These are phyloP conservation scores for Phaedon cochleariae DNA, from an alignment of 2,888 invertebrate genomes.

Conservation along the genomic window DNA sequence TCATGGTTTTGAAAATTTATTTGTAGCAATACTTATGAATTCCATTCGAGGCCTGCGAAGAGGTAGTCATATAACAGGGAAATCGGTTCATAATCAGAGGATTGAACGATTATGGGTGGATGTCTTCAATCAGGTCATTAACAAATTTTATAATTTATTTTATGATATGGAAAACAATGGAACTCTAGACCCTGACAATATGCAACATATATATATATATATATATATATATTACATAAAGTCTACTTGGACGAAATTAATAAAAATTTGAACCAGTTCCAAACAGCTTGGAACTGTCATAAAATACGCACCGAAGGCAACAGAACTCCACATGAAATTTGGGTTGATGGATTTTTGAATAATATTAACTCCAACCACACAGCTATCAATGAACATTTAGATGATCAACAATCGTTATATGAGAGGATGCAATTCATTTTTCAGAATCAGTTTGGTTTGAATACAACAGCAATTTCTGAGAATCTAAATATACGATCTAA, in stretches of 20 bases:
- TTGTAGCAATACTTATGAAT: constrained; percentile 22
- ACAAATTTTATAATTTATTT: neutral
- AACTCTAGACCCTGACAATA: neutral
- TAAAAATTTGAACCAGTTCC: neutral
- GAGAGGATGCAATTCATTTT: no score
- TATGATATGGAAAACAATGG: neutral
- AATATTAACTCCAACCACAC: no score
- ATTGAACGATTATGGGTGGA: neutral
- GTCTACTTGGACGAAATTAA: neutral
- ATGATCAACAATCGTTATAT: no score
- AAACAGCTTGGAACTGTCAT: neutral
- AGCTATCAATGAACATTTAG: no score
- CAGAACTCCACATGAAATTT: no score
- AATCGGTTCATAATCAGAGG: neutral
- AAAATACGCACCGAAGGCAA: neutral
- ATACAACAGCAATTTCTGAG: no score
- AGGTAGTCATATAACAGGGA: constrained; percentile 21
- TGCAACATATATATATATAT: neutral
- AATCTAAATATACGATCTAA: no score
- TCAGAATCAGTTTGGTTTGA: no score
- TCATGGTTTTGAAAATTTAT: constrained; percentile 23
- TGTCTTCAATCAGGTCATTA: neutral
- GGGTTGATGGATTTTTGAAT: no score
- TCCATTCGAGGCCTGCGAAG: constrained; percentile 8
- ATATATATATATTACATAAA: neutral